Conservation (phyloP, 2,797 vertebrate genomes). For the Lagocephalus sceleratus region DNA sequence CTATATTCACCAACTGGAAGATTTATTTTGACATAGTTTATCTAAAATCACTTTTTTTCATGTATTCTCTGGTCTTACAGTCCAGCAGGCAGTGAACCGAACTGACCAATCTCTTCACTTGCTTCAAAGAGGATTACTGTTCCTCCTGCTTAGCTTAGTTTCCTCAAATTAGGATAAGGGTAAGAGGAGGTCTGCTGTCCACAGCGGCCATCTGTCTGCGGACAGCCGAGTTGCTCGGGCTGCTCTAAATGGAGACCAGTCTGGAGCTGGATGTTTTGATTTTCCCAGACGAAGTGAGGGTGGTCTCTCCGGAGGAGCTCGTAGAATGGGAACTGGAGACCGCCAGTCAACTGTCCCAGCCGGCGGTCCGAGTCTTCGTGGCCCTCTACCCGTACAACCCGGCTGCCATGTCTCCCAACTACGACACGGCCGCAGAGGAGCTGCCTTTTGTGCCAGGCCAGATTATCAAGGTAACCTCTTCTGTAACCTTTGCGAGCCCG, state of each 20-base stretch:
- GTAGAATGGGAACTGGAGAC: constrained; percentile 64
- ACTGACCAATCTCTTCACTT: constrained; percentile 48
- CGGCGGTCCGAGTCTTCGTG: constrained; percentile 82
- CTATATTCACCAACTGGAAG: neutral
- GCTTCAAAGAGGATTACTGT: constrained; percentile 73
- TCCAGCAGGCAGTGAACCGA: constrained; percentile 29
- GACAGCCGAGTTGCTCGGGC: constrained; percentile 27
- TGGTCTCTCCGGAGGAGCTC: constrained; percentile 61
- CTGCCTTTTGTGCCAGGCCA: constrained; percentile 92
- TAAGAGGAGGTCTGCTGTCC: constrained; percentile 41
- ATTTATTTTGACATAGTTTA: neutral
- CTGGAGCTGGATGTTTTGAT: constrained; percentile 73
- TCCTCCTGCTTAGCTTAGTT: constrained; percentile 69
- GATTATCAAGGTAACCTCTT: constrained; percentile 82
- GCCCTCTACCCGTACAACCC: constrained; percentile 95
- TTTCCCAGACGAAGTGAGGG: constrained; percentile 65
- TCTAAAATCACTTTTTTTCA: too few relatives aligned
- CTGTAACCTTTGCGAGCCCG: neutral
- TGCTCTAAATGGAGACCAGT: constrained; percentile 56
- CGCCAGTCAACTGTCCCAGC: constrained; percentile 57
- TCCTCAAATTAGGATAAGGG: constrained; percentile 54
- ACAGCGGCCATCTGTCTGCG: constrained; percentile 61
- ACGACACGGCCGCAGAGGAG: constrained; percentile 89
- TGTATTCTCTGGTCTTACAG: constrained; percentile 4
- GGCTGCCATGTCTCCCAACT: constrained; percentile 91